Percentiles rank a stretch among this genome's conserved stretches.
Conservation (phyloP, 1,140 invertebrate species). For the Leptonema lineaticorne region DNA sequence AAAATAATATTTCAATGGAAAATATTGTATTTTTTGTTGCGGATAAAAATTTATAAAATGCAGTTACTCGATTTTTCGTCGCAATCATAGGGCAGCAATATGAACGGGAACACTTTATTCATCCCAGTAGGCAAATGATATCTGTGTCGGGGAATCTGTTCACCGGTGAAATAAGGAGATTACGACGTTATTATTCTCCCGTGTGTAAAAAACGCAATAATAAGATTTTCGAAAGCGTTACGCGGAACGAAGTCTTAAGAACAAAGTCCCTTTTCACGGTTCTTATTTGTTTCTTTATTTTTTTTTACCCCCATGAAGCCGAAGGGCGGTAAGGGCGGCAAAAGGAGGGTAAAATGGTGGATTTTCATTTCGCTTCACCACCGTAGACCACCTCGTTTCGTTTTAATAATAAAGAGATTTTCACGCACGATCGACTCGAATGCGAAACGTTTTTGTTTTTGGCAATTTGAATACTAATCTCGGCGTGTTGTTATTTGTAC, state of each 20-base stretch:
- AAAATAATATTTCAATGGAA: not conserved
- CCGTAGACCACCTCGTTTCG: not conserved
- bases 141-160: slow-evolving; percentile 35
- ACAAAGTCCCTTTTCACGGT: no score
- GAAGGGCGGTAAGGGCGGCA: no score
- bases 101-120: slow-evolving; percentile 26
- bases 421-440: slow-evolving; percentile 8
- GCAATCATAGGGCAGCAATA: not conserved
- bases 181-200: slow-evolving; percentile 40
- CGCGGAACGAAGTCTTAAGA: no score
- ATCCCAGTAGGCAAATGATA: slow-evolving; percentile 41
- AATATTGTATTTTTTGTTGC: not conserved
- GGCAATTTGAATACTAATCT: no score
- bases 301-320: no score
- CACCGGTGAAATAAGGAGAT: slow-evolving; percentile 41
- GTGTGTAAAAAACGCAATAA: no score
- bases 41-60: not conserved
- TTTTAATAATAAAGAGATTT: slow-evolving; percentile 26
- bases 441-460: not conserved
- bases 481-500: no score
- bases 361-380: slow-evolving; percentile 28
- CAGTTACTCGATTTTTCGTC: not conserved
- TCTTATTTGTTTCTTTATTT: no score
- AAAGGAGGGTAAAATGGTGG: slow-evolving; percentile 32
- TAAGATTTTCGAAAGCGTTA: no score